phyloP scores from a whole-genome alignment of 2,888 invertebrate genomes.

The Neoitamus cyanurus region DNA sequence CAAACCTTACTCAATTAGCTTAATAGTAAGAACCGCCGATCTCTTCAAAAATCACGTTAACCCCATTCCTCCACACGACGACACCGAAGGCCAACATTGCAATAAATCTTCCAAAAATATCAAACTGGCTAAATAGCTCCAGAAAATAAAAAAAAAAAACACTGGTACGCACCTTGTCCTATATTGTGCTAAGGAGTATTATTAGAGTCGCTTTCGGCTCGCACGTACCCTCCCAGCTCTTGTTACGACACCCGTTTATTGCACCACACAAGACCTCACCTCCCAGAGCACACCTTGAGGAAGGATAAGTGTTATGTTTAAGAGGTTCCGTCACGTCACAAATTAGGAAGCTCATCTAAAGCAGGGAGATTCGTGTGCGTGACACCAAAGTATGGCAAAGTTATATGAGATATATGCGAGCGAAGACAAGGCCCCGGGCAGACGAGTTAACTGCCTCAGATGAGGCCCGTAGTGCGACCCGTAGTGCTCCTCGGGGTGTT shows the following conservation, averaged over 20 bases:
- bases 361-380: background rate
- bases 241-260: background rate
- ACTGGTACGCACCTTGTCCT: background rate
- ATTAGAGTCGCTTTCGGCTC: background rate
- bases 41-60: background rate
- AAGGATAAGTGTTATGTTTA: background rate
- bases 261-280: background rate
- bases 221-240: background rate
- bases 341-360: background rate
- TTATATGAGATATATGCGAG: background rate
- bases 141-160: background rate
- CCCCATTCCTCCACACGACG: background rate
- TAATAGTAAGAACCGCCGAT: background rate
- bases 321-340: constrained; percentile 21
- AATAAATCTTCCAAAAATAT: constrained; percentile 27
- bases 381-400: background rate
- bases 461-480: background rate
- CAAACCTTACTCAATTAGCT: background rate
- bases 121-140: background rate
- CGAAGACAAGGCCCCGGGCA: background rate
- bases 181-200: background rate
- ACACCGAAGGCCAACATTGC: background rate
- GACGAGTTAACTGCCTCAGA: background rate
- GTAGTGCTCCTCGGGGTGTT: background rate
- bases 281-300: background rate